Evolutionary conservation across 2,797 vertebrate genomes (phyloP).

Genomic region (Eulemur mongoz): DNA sequence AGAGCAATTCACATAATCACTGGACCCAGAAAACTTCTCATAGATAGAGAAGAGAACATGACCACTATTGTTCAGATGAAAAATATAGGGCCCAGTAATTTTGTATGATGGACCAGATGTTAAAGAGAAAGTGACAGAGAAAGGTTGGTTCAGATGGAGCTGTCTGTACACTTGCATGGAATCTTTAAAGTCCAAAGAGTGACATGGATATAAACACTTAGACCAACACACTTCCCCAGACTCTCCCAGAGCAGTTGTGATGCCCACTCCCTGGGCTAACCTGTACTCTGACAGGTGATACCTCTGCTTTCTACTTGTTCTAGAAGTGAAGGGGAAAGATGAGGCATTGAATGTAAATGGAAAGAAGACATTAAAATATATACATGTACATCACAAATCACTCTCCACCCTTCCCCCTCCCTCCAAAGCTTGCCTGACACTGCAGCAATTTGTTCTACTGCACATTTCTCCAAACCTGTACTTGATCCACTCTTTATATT

Average conservation of each 20-base stretch:
- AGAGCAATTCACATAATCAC: not conserved
- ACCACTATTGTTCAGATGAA: not conserved
- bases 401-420: not conserved
- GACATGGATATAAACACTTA: not conserved
- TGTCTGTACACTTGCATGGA: not conserved
- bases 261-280: rapidly evolving
- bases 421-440: not conserved
- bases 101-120: not conserved
- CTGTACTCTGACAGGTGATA: rapidly evolving
- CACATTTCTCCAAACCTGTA: not conserved
- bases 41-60: not conserved
- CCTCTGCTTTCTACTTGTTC: not conserved
- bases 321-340: not conserved
- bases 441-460: rapidly evolving
- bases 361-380: not conserved
- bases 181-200: not conserved
- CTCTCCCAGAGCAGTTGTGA: not conserved
- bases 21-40: not conserved
- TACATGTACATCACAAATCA: not conserved
- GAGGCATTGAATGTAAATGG: not conserved
- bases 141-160: not conserved
- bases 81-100: not conserved
- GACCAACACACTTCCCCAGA: rapidly evolving
- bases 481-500: not conserved
- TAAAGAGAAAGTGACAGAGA: not conserved